A percentile compares a stretch with the other conserved stretches of the same genome.
Evolutionary conservation across 2,113 vertebrate genomes (phyloP).

Genomic region (Lutjanus erythropterus): DNA sequence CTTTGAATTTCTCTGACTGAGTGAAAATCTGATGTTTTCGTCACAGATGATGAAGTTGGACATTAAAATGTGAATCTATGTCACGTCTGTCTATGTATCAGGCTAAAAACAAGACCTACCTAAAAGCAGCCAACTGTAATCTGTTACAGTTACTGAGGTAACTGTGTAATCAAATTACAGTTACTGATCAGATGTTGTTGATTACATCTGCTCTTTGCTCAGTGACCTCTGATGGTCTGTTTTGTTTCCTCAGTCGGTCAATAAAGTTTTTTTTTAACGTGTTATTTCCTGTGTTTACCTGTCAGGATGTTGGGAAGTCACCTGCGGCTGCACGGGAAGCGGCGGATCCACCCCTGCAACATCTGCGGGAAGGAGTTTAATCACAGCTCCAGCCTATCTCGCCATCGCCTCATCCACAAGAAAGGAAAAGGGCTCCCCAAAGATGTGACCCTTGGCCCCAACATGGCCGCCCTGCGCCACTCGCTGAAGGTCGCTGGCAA

Average conservation of each 20-base stretch:
- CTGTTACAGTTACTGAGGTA: too few relatives aligned
- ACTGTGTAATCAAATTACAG: too few relatives aligned
- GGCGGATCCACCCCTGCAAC: conserved; percentile 81
- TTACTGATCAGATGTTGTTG: too few relatives aligned
- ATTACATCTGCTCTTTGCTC: too few relatives aligned
- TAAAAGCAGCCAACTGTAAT: too few relatives aligned
- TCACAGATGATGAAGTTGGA: too few relatives aligned
- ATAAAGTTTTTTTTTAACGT: not conserved
- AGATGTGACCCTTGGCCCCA: conserved; percentile 27
- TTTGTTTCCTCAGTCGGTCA: not conserved
- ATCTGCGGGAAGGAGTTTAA: conserved; percentile 87
- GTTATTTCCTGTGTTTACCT: not conserved
- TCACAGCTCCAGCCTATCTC: conserved; percentile 86
- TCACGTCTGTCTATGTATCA: too few relatives aligned
- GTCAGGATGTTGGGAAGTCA: conserved; percentile 79
- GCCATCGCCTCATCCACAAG: conserved; percentile 86
- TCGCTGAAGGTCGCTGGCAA: conserved; percentile 53
- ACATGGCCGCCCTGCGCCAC: conserved; percentile 58
- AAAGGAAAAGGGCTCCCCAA: conserved; percentile 73
- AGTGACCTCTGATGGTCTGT: too few relatives aligned
- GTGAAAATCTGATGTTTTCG: too few relatives aligned
- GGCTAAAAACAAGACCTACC: too few relatives aligned
- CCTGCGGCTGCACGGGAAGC: conserved; percentile 80
- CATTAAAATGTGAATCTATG: too few relatives aligned
- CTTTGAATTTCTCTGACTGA: too few relatives aligned